Percentiles rank a stretch among this genome's conserved stretches.
phyloP scores from a whole-genome alignment of 2,888 invertebrate species.

The Eupeodes luniger region DNA sequence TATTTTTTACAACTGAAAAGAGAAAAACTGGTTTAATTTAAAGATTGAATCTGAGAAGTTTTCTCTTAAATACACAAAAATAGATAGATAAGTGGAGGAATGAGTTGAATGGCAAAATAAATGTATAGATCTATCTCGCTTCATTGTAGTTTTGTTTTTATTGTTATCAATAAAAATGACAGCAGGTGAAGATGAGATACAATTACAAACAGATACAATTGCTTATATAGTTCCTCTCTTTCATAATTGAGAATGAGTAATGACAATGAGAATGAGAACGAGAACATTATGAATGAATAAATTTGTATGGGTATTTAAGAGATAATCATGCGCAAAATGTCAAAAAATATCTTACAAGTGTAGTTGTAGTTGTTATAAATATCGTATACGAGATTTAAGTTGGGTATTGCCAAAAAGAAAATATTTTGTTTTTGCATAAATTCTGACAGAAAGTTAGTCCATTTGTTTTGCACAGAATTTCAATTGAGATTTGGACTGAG shows the following conservation, averaged over 20 bases:
- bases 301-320: constrained; percentile 28
- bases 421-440: background rate
- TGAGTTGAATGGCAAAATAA: background rate
- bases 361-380: constrained; percentile 20
- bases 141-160: constrained; percentile 1
- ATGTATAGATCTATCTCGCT: constrained; percentile 27
- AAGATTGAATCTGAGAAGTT: background rate
- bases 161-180: constrained; percentile 42
- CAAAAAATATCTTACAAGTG: background rate
- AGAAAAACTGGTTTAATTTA: background rate
- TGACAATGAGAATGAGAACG: background rate
- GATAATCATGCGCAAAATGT: constrained; percentile 27
- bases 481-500: too few species aligned
- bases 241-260: background rate
- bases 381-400: constrained; percentile 43
- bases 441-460: too few species aligned
- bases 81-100: background rate
- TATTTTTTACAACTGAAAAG: background rate
- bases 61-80: constrained; percentile 68
- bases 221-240: constrained; percentile 14
- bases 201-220: background rate
- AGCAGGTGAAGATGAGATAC: constrained; percentile 27
- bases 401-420: constrained; percentile 11
- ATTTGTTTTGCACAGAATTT: too few species aligned
- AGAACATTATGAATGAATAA: constrained; percentile 9